A percentile compares a stretch with the other conserved stretches of the same genome.
Conservation (phyloP, 2,113 vertebrate species). For the Syngnathus floridae region DNA sequence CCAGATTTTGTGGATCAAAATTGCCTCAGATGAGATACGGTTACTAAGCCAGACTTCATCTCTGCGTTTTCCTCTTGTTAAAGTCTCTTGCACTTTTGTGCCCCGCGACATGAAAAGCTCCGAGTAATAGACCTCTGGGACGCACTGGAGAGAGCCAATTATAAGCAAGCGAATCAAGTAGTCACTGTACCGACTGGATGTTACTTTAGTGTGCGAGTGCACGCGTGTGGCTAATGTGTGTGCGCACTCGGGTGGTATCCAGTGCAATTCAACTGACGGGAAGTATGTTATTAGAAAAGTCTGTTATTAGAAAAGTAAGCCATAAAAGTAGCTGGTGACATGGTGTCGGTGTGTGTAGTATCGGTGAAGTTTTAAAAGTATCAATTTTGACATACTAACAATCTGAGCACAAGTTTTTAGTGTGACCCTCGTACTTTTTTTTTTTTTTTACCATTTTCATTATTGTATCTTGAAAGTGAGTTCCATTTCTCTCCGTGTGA, state of each 20-base stretch:
- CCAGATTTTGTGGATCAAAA: neutral
- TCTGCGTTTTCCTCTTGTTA: constrained; percentile 15
- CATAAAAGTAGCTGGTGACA: no score
- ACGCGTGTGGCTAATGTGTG: no score
- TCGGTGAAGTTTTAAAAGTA: neutral
- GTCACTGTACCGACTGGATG: constrained; percentile 17
- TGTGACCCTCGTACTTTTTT: neutral
- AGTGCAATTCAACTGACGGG: neutral
- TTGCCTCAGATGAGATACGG: neutral
- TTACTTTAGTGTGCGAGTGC: neutral
- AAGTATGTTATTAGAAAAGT: no score
- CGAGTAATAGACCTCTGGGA: constrained; percentile 22
- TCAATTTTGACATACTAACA: no score
- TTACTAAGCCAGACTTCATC: constrained; percentile 16
- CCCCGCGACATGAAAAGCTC: constrained; percentile 29
- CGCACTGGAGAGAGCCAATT: constrained; percentile 24
- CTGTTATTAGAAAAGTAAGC: no score
- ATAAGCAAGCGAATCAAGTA: constrained; percentile 27
- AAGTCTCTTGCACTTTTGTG: constrained; percentile 33
- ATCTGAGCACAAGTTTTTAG: neutral
- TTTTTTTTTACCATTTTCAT: neutral
- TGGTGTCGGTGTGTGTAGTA: neutral
- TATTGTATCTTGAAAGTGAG: neutral
- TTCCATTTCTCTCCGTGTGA: neutral
- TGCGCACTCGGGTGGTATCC: neutral